These are phyloP conservation scores for Chaetodon trifascialis DNA, from an alignment of 2,113 vertebrate genomes.

Conservation along the genomic window DNA sequence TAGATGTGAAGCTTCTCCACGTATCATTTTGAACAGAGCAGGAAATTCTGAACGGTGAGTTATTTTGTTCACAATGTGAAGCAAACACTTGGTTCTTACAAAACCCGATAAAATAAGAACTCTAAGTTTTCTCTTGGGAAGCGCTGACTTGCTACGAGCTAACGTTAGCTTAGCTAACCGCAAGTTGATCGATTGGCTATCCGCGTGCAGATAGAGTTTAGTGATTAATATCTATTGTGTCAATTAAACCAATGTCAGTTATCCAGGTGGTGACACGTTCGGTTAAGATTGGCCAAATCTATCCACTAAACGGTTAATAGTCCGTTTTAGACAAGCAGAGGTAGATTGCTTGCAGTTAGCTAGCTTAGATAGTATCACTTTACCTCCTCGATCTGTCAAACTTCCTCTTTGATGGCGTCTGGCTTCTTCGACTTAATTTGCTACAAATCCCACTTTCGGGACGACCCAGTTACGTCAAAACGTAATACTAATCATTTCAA, in stretches of 20 bases:
- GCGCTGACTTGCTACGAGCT: background rate
- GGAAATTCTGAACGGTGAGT: accelerated
- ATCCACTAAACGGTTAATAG: constrained; percentile 22
- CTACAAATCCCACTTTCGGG: constrained; percentile 59
- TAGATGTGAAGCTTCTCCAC: background rate
- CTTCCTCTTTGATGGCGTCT: constrained; percentile 20
- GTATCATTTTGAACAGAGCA: background rate
- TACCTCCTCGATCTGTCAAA: constrained; percentile 63
- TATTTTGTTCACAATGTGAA: background rate
- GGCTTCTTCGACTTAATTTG: background rate
- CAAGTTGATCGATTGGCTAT: background rate
- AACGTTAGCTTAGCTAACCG: constrained; percentile 27
- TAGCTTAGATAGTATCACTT: constrained; percentile 31
- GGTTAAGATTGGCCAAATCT: background rate
- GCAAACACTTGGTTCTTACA: background rate
- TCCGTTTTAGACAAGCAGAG: background rate
- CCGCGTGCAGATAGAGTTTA: accelerated
- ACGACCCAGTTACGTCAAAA: constrained; percentile 50
- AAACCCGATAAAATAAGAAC: background rate
- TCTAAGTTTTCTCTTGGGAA: background rate
- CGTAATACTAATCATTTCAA: constrained; percentile 34
- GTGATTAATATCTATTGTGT: background rate
- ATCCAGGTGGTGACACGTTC: background rate
- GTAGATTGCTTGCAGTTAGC: constrained; percentile 4
- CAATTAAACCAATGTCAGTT: accelerated